Evolutionary conservation across 2,888 invertebrate species (phyloP).

Genomic region (Stenurella melanura): DNA sequence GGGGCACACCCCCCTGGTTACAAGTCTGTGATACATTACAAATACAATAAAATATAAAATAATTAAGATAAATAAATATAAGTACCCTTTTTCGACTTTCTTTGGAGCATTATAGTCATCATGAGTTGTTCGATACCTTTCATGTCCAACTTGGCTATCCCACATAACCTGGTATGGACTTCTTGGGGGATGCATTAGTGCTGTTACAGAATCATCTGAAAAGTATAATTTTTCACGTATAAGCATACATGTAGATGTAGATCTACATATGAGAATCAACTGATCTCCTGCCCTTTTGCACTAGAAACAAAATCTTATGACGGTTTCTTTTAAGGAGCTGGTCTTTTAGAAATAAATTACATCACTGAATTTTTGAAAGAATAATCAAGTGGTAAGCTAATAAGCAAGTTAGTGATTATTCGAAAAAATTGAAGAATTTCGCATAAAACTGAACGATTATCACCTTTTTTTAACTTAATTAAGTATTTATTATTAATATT

Average conservation of each 20-base stretch:
- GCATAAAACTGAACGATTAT: too few relatives aligned
- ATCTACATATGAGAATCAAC: background rate
- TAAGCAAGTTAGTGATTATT: too few relatives aligned
- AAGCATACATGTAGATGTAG: background rate
- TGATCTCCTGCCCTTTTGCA: background rate
- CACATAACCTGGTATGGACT: conserved; percentile 8
- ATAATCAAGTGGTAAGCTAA: too few relatives aligned
- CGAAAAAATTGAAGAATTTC: too few relatives aligned
- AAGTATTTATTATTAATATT: too few relatives aligned
- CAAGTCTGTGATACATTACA: too few relatives aligned
- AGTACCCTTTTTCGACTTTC: background rate
- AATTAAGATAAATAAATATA: background rate
- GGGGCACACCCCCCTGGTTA: too few relatives aligned
- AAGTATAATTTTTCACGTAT: background rate
- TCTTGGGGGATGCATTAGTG: background rate
- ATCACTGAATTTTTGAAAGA: too few relatives aligned
- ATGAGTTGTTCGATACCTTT: conserved; percentile 14
- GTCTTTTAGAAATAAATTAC: too few relatives aligned
- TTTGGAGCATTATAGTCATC: conserved; percentile 8
- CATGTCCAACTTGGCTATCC: background rate
- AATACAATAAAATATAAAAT: background rate
- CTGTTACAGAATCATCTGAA: background rate
- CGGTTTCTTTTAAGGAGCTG: too few relatives aligned
- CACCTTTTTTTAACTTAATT: too few relatives aligned
- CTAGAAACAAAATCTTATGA: too few relatives aligned